A percentile compares a stretch with the other conserved stretches of the same genome.
Evolutionary conservation across 2,113 vertebrate genomes (phyloP).

Genomic region (Reinhardtius hippoglossoides): DNA sequence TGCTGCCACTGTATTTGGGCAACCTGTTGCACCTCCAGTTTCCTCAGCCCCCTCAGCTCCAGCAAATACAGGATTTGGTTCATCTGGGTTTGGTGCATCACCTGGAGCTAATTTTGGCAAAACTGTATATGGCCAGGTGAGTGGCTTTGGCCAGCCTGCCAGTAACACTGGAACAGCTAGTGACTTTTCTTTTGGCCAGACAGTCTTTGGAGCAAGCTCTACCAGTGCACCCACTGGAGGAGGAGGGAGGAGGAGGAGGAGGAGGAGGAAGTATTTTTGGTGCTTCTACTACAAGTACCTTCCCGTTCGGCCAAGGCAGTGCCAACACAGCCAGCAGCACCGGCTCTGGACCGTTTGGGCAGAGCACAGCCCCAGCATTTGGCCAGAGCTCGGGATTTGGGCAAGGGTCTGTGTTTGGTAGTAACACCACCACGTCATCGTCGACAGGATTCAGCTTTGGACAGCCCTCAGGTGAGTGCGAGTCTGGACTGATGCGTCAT

Average conservation of each 20-base stretch:
- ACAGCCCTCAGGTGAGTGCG: slow-evolving; percentile 88
- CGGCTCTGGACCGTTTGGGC: slow-evolving; percentile 84
- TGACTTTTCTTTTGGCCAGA: slow-evolving; percentile 88
- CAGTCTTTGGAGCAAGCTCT: slow-evolving; percentile 76
- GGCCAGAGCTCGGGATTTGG: slow-evolving; percentile 89
- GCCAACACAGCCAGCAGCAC: slow-evolving; percentile 80
- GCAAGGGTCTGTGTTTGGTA: slow-evolving; percentile 86
- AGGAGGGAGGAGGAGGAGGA: slow-evolving; percentile 72
- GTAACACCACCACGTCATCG: slow-evolving; percentile 85
- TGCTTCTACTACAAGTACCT: slow-evolving; percentile 80
- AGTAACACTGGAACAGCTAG: slow-evolving; percentile 73
- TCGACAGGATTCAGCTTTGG: slow-evolving; percentile 91
- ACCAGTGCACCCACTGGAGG: slow-evolving; percentile 61
- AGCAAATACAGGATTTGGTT: slow-evolving; percentile 78
- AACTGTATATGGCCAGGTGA: slow-evolving; percentile 85
- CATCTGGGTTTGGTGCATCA: slow-evolving; percentile 65
- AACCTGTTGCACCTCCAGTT: slow-evolving; percentile 72
- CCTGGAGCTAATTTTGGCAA: slow-evolving; percentile 83
- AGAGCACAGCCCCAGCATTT: slow-evolving; percentile 84
- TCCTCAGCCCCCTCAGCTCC: slow-evolving; percentile 59
- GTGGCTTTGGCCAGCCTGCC: slow-evolving; percentile 85
- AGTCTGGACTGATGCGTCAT: neutral
- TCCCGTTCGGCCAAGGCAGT: slow-evolving; percentile 86
- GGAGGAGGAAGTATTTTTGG: slow-evolving; percentile 81
- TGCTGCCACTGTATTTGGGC: slow-evolving; percentile 68